A percentile compares a stretch with the other conserved stretches of the same genome.
These are phyloP conservation scores for Pseudocheirus occidentalis DNA, from an alignment of 2,797 vertebrate species.

Conservation along the genomic window DNA sequence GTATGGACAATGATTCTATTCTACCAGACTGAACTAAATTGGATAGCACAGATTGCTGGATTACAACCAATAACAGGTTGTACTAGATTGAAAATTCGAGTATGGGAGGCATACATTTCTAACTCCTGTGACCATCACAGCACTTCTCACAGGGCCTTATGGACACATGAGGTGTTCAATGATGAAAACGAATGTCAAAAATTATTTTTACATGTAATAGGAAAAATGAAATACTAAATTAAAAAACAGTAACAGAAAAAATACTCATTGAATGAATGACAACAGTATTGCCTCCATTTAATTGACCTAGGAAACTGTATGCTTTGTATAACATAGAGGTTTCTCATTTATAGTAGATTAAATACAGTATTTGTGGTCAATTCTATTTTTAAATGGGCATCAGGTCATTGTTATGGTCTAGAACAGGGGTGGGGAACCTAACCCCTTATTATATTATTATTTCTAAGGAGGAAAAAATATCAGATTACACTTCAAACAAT, in stretches of 20 bases:
- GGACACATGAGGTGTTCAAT: not conserved
- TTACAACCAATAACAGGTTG: not conserved
- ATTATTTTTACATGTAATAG: not conserved
- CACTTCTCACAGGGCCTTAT: not conserved
- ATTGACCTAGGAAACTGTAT: not conserved
- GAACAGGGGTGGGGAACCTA: not conserved
- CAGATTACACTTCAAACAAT: not conserved
- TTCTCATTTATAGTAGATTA: not conserved
- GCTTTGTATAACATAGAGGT: not conserved
- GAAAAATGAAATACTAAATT: not conserved
- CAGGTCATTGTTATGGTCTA: not conserved
- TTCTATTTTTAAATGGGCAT: not conserved
- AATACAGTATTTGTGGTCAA: not conserved
- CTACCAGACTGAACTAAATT: not conserved
- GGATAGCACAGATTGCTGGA: not conserved
- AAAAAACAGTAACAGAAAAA: not conserved
- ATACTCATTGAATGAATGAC: not conserved
- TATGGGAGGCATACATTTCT: not conserved
- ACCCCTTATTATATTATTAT: not conserved
- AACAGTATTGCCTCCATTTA: not conserved
- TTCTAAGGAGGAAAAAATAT: not conserved
- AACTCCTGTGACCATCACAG: not conserved
- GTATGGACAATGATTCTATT: not conserved
- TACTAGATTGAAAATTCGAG: not conserved
- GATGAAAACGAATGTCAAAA: not conserved